Evolutionary conservation across 2,113 vertebrate genomes (phyloP), one percentile per base, ranked within the genome.

Genomic region (Psettodes erumei): DNA sequence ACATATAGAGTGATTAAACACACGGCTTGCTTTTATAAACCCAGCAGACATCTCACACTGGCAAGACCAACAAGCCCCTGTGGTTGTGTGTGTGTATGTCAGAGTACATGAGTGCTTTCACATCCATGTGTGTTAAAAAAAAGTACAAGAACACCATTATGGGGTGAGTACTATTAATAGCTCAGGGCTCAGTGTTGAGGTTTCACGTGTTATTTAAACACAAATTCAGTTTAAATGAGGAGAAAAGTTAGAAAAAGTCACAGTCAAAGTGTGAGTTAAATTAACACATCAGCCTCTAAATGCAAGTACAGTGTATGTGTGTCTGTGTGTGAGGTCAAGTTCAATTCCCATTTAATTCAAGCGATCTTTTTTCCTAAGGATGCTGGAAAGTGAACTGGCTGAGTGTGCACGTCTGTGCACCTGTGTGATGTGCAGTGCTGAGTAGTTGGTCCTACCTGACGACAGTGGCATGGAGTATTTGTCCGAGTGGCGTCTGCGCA

Each of bases 401-500:
- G 6, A 18, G 13, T 27, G 32, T 30, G 21, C 18, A 18, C 10
- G 9, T 62, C 6, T 3, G 27, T 79, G 53, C 27, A 0, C 50
- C 3, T 19, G 62, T 61, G 65, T 42, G 21, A 37, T 1, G 27
- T 65, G 71, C 42, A 61, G 67, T 0, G 81, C 81, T 86, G 83
- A 69, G 92, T 90, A 88, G 89, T 89, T 89, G 81, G 79, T 86
- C 95, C 88, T 96, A 99, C 98, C 98, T 95, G 98, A 98, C 94
- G 97, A 98, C 91, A 99, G 95, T 84, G 96, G 94, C 95, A 99
- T 98, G 94, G 96, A 96, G 95, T 98, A 99, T 93, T 99, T 99
- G 94, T 99, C 98, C 75, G 97, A 97, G 95, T 99, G 98, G 90
- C 98, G 95, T 94, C 98, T 94, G 93, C 98, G 96, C 94, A 99